Evolutionary conservation across 2,113 vertebrate species (phyloP), one percentile per base, ranked within the genome.

Genomic region (Periophthalmus modestus): DNA sequence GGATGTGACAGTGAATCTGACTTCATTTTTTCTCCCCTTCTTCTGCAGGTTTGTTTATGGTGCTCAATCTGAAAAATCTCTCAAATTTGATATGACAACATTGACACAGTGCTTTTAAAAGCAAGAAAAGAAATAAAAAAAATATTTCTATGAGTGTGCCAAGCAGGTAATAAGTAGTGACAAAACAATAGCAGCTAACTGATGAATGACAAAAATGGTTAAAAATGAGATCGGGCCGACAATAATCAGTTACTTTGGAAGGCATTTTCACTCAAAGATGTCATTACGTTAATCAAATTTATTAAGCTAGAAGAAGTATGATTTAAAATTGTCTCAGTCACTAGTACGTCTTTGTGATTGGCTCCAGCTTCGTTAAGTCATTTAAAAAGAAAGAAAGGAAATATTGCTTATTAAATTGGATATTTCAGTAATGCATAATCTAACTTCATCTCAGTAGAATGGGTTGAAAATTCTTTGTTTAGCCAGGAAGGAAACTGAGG

Each of bases 351-450:
- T 91, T 91, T 93, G 89, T 91, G 83, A 85, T 43, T 11, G 82
- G 67, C 61, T 80, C 84, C 73, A 66, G 80, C 78, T 80, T 71
- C 84, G 72, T 87, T 88, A 72, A 88, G 85, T 88, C 88, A 69
- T 85, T 92, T 90, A 89, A 89, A 91, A 93, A 93, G 87, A 93
- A 93, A 93, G 90, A 91, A 91, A 83, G 79, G 77, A 92, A 91
- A 92, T 92, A 84, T n/a, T 84, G 90, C 85, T 93, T 93, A 93
- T 93, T 93, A 93, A 93, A 94, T 91, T 92, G 89, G 89, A 94
- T 93, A 91, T 92, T 93, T 89, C 75, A 2, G 86, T 92, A 90
- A 93, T 92, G 90, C 89, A 91, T 93, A 92, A 93, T 91, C 90
- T 90, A 88, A 90, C 85, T 90, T 85, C 88, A 91, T 89, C 90